These are phyloP conservation scores for Coelinius sp. DNA, from an alignment of 2,888 invertebrate genomes.

Conservation along the genomic window DNA sequence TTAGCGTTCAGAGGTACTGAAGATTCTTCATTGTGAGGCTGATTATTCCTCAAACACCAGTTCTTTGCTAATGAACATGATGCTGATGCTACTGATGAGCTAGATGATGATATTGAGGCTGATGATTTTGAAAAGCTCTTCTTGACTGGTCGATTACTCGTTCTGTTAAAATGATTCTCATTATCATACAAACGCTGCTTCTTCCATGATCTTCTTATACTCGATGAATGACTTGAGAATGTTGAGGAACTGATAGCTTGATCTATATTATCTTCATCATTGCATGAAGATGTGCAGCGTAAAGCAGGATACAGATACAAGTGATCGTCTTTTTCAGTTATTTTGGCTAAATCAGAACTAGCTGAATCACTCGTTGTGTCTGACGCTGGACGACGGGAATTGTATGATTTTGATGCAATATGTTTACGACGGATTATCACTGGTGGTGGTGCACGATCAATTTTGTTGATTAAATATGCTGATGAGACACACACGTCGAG, in stretches of 20 bases:
- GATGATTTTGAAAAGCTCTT: constrained; percentile 11
- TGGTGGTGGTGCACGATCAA: constrained; percentile 62
- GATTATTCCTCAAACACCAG: constrained; percentile 14
- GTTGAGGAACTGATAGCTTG: constrained; percentile 25
- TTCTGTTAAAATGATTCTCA: background rate
- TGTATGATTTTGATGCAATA: constrained; percentile 48
- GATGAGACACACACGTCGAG: constrained; percentile 20
- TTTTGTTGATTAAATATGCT: constrained; percentile 39
- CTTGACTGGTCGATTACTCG: background rate
- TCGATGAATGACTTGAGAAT: constrained; percentile 21
- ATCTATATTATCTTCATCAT: constrained; percentile 17
- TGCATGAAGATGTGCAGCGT: constrained; percentile 21
- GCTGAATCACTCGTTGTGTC: constrained; percentile 51
- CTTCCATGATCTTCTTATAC: background rate
- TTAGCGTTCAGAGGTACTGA: background rate
- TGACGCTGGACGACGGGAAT: constrained; percentile 49
- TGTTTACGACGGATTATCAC: constrained; percentile 65
- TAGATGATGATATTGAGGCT: constrained; percentile 29
- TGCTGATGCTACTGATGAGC: constrained; percentile 25
- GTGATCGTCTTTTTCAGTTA: constrained; percentile 35
- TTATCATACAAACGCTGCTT: background rate
- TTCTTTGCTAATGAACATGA: constrained; percentile 21
- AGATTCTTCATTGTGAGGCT: background rate
- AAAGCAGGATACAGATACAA: background rate
- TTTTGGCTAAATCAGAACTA: constrained; percentile 25